Percentiles rank a stretch among this genome's conserved stretches.
These are phyloP conservation scores for Pogonomyrmex californicus DNA, from an alignment of 1,140 invertebrate genomes.

Conservation along the genomic window DNA sequence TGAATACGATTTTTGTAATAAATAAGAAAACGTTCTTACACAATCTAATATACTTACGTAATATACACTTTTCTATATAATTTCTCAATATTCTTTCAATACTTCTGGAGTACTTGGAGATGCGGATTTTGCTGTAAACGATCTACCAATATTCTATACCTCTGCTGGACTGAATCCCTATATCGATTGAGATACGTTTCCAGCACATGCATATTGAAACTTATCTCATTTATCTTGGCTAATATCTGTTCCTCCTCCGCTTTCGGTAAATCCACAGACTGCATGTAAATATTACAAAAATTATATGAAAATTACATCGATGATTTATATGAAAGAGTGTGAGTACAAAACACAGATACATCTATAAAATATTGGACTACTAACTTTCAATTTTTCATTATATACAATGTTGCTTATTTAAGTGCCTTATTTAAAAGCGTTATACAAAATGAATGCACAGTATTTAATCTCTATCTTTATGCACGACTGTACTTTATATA, in stretches of 20 bases:
- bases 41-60: background rate
- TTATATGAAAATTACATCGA: background rate
- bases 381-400: too few relatives aligned
- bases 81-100: background rate
- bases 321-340: background rate
- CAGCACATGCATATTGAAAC: constrained; percentile 83
- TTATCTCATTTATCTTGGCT: constrained; percentile 81
- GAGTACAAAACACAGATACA: background rate
- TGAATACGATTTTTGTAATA: constrained; percentile 19
- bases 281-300: constrained; percentile 38
- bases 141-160: constrained; percentile 77
- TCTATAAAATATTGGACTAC: too few relatives aligned
- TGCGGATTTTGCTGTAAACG: constrained; percentile 62
- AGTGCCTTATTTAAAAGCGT: too few relatives aligned
- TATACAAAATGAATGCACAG: too few relatives aligned
- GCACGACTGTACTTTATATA: too few relatives aligned
- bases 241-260: constrained; percentile 85
- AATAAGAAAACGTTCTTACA: background rate
- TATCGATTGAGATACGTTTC: constrained; percentile 85
- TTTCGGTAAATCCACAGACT: constrained; percentile 80
- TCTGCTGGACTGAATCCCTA: constrained; percentile 80
- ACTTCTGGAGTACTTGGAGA: constrained; percentile 54
- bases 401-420: too few relatives aligned
- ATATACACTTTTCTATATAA: background rate
- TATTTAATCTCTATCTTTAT: too few relatives aligned